Evolutionary conservation across 2,888 invertebrate genomes (phyloP), one percentile per base, ranked within the genome.

Genomic region (Lacanobia oleracea): DNA sequence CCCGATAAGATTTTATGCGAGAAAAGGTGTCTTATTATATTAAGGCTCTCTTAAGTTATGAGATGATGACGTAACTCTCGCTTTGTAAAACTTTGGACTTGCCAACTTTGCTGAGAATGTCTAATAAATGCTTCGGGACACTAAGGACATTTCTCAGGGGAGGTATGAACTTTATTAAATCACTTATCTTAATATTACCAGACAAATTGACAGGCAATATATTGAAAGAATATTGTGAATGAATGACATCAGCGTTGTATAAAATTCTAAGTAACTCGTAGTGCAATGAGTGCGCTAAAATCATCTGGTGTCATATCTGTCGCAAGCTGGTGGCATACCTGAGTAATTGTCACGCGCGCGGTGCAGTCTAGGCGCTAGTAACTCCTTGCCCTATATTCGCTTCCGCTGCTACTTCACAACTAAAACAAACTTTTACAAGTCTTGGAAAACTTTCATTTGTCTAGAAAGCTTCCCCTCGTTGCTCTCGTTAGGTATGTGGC

Each of bases 321-420:
- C 33, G 72, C 60, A 72, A 72, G 72, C 18, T 27, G 37, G 33
- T 43, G 54, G 54, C 66, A 68, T 71, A 66, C 65, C 65, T 71
- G 51, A 68, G 66, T 65, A 66, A 62, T 67, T 51, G 71, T 76
- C 48, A 21, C 51, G 61, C 57, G 45, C 51, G 21, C 63, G 59
- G 16, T 54, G 45, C 57, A 72, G 77, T 76, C 68, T 69, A 76
- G 65, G 54, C 62, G 62, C 14, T 53, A 54, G 16, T 45, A 56
- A 50, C 21, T 57, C 16, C 21, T 27, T 68, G 65, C 27, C 62
- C 45, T 66, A 51, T 50, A 59, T 68, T 64, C 18, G 63, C 63
- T 64, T 79, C 72, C 63, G 60, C 23, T 53, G 45, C 53, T 81
- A 45, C 57, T 72, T 54, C 60, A 66, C 56, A 16, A 33, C 27